phyloP scores from a whole-genome alignment of 2,888 invertebrate genomes.

The Nysson spinosus region DNA sequence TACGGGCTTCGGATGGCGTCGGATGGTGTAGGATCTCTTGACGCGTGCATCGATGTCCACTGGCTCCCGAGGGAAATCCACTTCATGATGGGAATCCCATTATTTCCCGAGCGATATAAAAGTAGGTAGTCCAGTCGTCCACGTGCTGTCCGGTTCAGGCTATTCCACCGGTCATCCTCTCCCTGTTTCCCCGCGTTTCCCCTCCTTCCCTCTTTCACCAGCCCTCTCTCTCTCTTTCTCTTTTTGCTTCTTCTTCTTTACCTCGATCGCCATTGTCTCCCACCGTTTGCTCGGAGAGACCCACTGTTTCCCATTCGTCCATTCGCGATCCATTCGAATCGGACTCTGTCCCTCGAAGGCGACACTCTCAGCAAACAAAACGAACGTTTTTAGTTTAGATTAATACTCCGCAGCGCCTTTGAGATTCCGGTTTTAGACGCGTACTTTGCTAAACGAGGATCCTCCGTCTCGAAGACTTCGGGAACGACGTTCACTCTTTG shows the following conservation, averaged over 20 bases:
- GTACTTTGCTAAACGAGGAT: slow-evolving; percentile 7
- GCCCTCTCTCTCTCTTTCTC: slow-evolving; percentile 22
- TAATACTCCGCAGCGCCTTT: slow-evolving; percentile 42
- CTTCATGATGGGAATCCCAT: slow-evolving; percentile 78
- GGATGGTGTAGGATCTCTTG: slow-evolving; percentile 73
- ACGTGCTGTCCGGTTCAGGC: slow-evolving; percentile 63
- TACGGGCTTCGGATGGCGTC: slow-evolving; percentile 59
- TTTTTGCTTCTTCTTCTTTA: slow-evolving; percentile 25
- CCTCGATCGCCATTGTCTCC: slow-evolving; percentile 48
- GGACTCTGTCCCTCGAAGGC: slow-evolving; percentile 38
- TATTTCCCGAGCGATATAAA: slow-evolving; percentile 73
- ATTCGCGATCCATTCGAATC: slow-evolving; percentile 58
- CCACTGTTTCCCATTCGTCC: slow-evolving; percentile 41
- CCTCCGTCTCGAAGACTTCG: background rate
- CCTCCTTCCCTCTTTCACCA: slow-evolving; percentile 31
- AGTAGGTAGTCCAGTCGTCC: slow-evolving; percentile 66
- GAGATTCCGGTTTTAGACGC: slow-evolving; percentile 1
- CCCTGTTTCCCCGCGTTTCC: slow-evolving; percentile 34
- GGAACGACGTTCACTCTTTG: background rate
- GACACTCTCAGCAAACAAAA: slow-evolving; percentile 31
- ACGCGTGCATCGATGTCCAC: slow-evolving; percentile 75
- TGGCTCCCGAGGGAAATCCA: slow-evolving; percentile 76
- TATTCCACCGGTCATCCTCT: slow-evolving; percentile 51
- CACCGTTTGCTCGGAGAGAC: slow-evolving; percentile 35
- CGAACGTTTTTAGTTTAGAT: slow-evolving; percentile 56